Evolutionary conservation across 2,797 vertebrate genomes (phyloP).

Genomic region (Danio kyathit): DNA sequence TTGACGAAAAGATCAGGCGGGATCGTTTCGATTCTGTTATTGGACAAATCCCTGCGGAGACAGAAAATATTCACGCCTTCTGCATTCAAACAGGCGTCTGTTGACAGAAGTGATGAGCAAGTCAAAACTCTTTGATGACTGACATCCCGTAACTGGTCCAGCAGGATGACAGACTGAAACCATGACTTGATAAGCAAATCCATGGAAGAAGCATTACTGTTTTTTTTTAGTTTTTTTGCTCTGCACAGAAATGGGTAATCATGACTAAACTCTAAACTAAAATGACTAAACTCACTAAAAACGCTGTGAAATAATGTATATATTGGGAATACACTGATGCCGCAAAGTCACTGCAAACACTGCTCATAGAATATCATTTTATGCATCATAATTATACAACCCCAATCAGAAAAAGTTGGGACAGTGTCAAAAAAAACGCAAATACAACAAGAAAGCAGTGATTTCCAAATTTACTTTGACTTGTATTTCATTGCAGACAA

Average conservation of each 20-base stretch:
- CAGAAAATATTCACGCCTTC: constrained; percentile 60
- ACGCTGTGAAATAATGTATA: too few relatives aligned
- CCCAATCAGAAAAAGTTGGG: too few relatives aligned
- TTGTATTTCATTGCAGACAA: too few relatives aligned
- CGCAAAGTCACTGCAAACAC: too few relatives aligned
- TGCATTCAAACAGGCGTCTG: constrained; percentile 17
- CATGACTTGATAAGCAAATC: constrained; percentile 26
- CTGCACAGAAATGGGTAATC: constrained; percentile 28
- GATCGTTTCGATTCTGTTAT: constrained; percentile 88
- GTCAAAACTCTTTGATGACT: constrained; percentile 31
- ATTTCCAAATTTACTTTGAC: too few relatives aligned
- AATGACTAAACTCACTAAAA: too few relatives aligned
- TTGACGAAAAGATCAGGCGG: constrained; percentile 85
- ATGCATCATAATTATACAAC: too few relatives aligned
- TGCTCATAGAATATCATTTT: too few relatives aligned
- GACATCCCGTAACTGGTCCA: constrained; percentile 23
- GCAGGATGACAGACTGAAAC: not conserved
- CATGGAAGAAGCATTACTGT: constrained; percentile 8
- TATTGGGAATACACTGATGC: too few relatives aligned
- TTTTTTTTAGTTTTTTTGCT: not conserved
- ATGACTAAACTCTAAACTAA: constrained; percentile 14
- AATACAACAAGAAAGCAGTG: too few relatives aligned
- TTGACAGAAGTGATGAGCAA: constrained; percentile 35
- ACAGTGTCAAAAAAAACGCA: too few relatives aligned
- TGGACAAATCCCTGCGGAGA: constrained; percentile 89